Evolutionary conservation across 2,888 invertebrate genomes (phyloP).

Genomic region (Alviniconcha strummeri): DNA sequence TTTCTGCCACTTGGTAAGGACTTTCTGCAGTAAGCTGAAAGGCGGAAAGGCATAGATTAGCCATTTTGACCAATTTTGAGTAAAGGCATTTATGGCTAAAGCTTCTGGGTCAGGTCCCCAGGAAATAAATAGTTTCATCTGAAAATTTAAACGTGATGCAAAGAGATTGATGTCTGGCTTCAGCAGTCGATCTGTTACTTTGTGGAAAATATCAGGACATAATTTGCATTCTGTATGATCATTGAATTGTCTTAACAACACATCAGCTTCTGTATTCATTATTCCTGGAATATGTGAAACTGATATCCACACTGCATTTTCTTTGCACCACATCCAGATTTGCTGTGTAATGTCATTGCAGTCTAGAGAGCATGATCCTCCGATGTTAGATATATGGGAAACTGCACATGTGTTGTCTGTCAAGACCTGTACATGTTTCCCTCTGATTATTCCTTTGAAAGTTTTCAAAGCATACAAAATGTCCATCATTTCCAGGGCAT

Average conservation of each 20-base stretch:
- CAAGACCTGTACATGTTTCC: constrained; percentile 24
- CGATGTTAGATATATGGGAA: constrained; percentile 23
- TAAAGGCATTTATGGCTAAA: constrained; percentile 32
- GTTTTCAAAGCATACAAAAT: constrained; percentile 10
- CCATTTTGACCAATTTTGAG: constrained; percentile 15
- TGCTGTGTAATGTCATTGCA: constrained; percentile 20
- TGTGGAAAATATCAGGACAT: background rate
- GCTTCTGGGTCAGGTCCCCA: constrained; percentile 33
- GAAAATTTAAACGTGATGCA: constrained; percentile 27
- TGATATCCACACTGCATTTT: background rate
- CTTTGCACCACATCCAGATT: constrained; percentile 29
- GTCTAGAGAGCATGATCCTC: background rate
- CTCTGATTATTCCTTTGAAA: background rate
- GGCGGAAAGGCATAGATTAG: constrained; percentile 36
- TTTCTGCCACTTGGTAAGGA: constrained; percentile 20
- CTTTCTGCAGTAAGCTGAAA: constrained; percentile 24
- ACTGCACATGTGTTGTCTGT: constrained; percentile 34
- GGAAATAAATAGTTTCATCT: constrained; percentile 24
- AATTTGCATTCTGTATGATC: constrained; percentile 36
- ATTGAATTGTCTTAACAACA: constrained; percentile 25
- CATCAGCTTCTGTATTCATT: constrained; percentile 22
- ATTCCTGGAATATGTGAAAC: constrained; percentile 18
- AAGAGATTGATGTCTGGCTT: constrained; percentile 31
- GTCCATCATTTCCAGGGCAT: constrained; percentile 27
- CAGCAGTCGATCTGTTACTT: background rate